These are phyloP conservation scores for Anthopleura sola DNA, from an alignment of 64 coral and sea anemone genomes.

Conservation along the genomic window DNA sequence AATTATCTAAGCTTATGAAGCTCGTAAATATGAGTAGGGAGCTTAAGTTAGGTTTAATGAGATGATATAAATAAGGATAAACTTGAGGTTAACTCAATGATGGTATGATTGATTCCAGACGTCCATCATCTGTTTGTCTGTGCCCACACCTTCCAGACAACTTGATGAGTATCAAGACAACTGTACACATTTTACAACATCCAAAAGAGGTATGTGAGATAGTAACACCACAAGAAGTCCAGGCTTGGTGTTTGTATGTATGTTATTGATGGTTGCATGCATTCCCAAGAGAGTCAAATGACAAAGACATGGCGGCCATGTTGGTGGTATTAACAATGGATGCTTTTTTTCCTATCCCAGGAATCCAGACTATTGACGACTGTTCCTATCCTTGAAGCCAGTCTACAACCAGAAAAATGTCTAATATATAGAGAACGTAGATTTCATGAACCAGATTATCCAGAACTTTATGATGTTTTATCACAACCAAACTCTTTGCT, in stretches of 20 bases:
- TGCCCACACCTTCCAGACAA: conserved; percentile 62
- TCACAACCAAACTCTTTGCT: conserved; percentile 60
- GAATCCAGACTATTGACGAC: conserved; percentile 77
- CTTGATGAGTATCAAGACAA: conserved; percentile 61
- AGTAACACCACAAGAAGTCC: background rate
- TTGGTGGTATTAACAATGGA: too few relatives aligned
- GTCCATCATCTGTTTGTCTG: conserved; percentile 83
- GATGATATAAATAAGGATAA: too few relatives aligned
- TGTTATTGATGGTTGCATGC: background rate
- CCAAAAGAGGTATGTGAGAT: conserved; percentile 72
- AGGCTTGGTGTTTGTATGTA: too few relatives aligned
- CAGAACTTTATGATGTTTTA: conserved; percentile 69
- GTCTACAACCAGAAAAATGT: conserved; percentile 76
- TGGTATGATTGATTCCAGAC: conserved; percentile 30
- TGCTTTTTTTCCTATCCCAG: conserved; percentile 28
- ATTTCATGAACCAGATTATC: conserved; percentile 55
- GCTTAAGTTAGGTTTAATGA: too few relatives aligned
- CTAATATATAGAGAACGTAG: conserved; percentile 63
- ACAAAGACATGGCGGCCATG: too few relatives aligned
- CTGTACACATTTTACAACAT: conserved; percentile 90
- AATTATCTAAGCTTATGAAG: too few relatives aligned
- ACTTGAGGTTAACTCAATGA: too few relatives aligned
- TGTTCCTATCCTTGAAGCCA: conserved; percentile 80
- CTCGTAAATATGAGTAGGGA: too few relatives aligned
- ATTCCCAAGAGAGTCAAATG: too few relatives aligned